phyloP scores from a whole-genome alignment of 1,140 invertebrate genomes.

The Scaptomyza montana region DNA sequence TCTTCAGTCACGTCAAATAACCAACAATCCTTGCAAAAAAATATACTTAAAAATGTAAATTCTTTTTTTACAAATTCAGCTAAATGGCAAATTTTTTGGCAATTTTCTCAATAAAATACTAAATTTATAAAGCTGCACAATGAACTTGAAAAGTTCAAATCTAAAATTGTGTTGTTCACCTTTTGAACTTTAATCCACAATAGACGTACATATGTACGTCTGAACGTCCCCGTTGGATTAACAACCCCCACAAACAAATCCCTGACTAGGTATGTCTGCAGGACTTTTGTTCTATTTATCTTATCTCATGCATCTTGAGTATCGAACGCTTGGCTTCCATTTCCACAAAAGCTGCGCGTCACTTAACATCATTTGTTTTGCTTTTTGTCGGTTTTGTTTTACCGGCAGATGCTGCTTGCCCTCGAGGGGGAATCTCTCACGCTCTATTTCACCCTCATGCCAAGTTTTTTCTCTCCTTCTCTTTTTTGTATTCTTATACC shows the following conservation, averaged over 20 bases:
- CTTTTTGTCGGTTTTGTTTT: slow-evolving; percentile 48
- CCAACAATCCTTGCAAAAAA: too few relatives aligned
- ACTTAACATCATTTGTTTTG: slow-evolving; percentile 79
- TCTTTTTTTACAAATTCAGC: too few relatives aligned
- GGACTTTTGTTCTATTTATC: slow-evolving; percentile 76
- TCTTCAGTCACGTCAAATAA: too few relatives aligned
- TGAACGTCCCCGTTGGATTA: slow-evolving; percentile 19
- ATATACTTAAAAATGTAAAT: too few relatives aligned
- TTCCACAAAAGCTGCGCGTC: slow-evolving; percentile 77
- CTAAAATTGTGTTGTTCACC: slow-evolving; percentile 12
- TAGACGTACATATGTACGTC: background rate
- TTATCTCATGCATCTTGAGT: slow-evolving; percentile 61
- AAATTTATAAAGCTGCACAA: background rate
- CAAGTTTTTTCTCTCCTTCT: background rate
- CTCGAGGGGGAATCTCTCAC: slow-evolving; percentile 20
- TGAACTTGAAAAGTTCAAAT: slow-evolving; percentile 9
- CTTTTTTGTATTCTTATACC: slow-evolving; percentile 1
- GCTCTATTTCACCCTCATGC: slow-evolving; percentile 38
- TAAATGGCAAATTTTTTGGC: background rate
- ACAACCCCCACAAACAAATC: slow-evolving; percentile 3
- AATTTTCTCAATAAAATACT: too few relatives aligned
- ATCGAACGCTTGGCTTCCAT: slow-evolving; percentile 73
- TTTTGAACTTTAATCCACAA: background rate
- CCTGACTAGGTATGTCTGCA: slow-evolving; percentile 10
- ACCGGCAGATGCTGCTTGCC: slow-evolving; percentile 35